phyloP scores from a whole-genome alignment of 2,797 vertebrate species.

The Mionectes olivaceus region DNA sequence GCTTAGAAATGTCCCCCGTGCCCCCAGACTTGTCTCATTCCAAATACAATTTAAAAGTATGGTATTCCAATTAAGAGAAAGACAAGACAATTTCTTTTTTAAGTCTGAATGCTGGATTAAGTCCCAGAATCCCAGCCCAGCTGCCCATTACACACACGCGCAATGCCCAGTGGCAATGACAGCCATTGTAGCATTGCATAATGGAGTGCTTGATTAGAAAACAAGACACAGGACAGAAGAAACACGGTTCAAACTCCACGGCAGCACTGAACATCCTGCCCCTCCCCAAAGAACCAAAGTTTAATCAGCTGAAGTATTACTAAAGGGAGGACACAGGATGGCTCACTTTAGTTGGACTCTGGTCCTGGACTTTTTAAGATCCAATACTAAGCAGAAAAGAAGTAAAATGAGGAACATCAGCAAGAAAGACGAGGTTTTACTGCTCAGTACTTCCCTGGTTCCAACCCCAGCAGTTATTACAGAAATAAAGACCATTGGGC shows the following conservation, averaged over 20 bases:
- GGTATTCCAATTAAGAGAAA: slow-evolving; percentile 30
- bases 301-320: slow-evolving; percentile 39
- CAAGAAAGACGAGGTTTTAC: neutral
- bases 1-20: neutral
- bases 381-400: neutral
- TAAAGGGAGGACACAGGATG: neutral
- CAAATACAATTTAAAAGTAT: neutral
- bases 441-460: neutral
- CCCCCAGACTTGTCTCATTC: neutral
- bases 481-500: neutral
- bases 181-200: neutral
- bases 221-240: neutral
- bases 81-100: neutral
- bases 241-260: neutral
- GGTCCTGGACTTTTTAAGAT: neutral
- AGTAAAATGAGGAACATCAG: neutral
- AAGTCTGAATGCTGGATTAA: neutral
- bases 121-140: slow-evolving; percentile 31
- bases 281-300: slow-evolving; percentile 36
- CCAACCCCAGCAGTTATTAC: neutral
- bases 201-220: neutral
- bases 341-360: slow-evolving; percentile 15
- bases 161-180: neutral
- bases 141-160: neutral
- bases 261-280: neutral